Evolutionary conservation across 2,113 vertebrate genomes (phyloP).

Genomic region (Lasiurus cinereus): DNA sequence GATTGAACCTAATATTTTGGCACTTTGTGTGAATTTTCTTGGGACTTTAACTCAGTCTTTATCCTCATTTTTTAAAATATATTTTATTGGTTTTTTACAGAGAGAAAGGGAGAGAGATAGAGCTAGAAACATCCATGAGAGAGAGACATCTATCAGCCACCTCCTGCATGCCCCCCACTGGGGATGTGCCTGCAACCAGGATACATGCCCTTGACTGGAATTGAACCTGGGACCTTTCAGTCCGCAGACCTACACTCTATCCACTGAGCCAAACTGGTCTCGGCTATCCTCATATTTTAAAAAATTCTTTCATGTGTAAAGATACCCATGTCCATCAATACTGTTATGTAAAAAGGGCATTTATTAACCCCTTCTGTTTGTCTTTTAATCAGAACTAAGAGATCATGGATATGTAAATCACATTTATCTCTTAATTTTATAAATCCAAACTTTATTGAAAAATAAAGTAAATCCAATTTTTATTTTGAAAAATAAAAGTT

Average conservation of each 20-base stretch:
- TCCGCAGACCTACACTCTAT: too few relatives aligned
- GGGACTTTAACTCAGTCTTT: neutral
- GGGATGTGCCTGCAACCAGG: too few relatives aligned
- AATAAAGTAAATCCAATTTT: too few relatives aligned
- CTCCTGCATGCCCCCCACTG: too few relatives aligned
- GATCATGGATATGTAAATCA: neutral
- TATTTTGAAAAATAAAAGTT: constrained; percentile 41
- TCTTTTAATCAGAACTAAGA: neutral
- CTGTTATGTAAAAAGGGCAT: neutral
- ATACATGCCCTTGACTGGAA: too few relatives aligned
- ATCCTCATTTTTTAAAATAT: neutral
- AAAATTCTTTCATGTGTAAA: neutral
- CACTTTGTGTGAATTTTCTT: neutral
- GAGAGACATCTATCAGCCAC: too few relatives aligned
- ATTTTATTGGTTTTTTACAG: too few relatives aligned
- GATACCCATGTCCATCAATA: neutral
- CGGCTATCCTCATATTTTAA: neutral
- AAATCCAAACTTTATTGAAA: neutral
- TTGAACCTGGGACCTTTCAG: too few relatives aligned
- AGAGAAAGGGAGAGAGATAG: too few relatives aligned
- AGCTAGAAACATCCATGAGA: too few relatives aligned
- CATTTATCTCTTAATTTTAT: neutral
- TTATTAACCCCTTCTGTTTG: neutral
- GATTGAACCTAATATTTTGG: too few relatives aligned
- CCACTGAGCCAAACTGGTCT: too few relatives aligned